phyloP scores from a whole-genome alignment of 2,113 vertebrate species.

The Tor tambroides region DNA sequence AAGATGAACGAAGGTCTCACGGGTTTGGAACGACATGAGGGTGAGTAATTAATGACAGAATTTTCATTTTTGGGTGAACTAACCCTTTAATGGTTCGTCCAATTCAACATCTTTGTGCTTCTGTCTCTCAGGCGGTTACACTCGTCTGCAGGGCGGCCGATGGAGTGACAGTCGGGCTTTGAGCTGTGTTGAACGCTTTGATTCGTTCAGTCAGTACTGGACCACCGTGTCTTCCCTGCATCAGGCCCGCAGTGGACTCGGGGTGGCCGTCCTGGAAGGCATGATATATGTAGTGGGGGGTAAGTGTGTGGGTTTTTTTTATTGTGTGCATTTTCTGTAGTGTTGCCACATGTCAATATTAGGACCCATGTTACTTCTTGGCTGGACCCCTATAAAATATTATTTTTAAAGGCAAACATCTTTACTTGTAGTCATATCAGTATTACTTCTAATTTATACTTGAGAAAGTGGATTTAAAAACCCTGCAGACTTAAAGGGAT shows the following conservation, averaged over 20 bases:
- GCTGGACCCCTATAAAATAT: not conserved
- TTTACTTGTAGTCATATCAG: too few relatives aligned
- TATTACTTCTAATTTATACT: too few relatives aligned
- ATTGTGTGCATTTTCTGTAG: not conserved
- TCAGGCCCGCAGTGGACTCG: slow-evolving; percentile 93
- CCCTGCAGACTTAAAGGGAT: too few relatives aligned
- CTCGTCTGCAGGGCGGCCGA: slow-evolving; percentile 90
- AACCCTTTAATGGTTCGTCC: not conserved
- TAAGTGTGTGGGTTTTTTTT: slow-evolving; percentile 63
- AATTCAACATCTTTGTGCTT: not conserved
- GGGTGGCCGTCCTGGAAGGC: slow-evolving; percentile 89
- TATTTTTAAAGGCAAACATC: too few relatives aligned
- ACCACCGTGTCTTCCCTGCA: slow-evolving; percentile 96
- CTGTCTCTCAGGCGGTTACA: slow-evolving; percentile 87
- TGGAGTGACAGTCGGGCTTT: slow-evolving; percentile 96
- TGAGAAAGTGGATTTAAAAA: too few relatives aligned
- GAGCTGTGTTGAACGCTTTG: slow-evolving; percentile 95
- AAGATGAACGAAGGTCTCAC: too few relatives aligned
- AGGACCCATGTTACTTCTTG: not conserved
- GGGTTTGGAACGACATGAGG: too few relatives aligned
- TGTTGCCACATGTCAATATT: not conserved
- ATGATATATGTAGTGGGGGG: slow-evolving; percentile 98
- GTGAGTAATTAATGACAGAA: too few relatives aligned
- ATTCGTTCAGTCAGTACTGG: slow-evolving; percentile 98
- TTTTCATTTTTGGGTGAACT: too few relatives aligned